Evolutionary conservation across 2,888 invertebrate species (phyloP).

Genomic region (Auanema freiburgensis): DNA sequence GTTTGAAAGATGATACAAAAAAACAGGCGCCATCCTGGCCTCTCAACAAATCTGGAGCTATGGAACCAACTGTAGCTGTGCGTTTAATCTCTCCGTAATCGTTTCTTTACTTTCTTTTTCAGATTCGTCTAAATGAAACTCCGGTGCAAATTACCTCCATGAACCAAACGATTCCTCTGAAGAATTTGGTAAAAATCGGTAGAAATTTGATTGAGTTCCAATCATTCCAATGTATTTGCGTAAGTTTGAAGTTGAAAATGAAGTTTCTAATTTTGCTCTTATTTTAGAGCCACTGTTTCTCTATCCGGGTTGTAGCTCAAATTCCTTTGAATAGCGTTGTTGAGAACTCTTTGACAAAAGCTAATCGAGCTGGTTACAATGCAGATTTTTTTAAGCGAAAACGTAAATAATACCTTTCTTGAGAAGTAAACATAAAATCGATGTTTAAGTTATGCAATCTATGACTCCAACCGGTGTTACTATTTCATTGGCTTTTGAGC

Average conservation of each 20-base stretch:
- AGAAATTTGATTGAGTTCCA: conserved; percentile 8
- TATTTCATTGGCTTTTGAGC: conserved; percentile 1
- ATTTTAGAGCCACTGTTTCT: conserved; percentile 18
- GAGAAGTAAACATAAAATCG: too few relatives aligned
- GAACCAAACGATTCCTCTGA: too few relatives aligned
- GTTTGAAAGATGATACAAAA: not conserved
- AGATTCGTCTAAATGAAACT: too few relatives aligned
- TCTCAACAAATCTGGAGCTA: not conserved
- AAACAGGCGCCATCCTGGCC: not conserved
- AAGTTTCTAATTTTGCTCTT: not conserved
- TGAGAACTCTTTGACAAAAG: conserved; percentile 8
- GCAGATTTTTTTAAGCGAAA: conserved; percentile 8
- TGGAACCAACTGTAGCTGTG: not conserved
- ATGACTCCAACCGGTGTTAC: conserved; percentile 1
- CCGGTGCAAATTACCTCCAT: too few relatives aligned
- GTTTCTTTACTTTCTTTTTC: not conserved
- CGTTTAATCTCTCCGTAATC: not conserved
- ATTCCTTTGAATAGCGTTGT: conserved; percentile 3
- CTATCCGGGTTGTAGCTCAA: conserved; percentile 6
- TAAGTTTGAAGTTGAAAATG: conserved; percentile 9
- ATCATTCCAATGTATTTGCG: conserved; percentile 1
- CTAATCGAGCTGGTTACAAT: not conserved
- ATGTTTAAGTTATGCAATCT: conserved; percentile 8
- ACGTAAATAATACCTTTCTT: not conserved
- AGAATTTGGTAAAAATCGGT: too few relatives aligned